phyloP scores from a whole-genome alignment of 2,797 vertebrate species.

The Orestias chungarensis region DNA sequence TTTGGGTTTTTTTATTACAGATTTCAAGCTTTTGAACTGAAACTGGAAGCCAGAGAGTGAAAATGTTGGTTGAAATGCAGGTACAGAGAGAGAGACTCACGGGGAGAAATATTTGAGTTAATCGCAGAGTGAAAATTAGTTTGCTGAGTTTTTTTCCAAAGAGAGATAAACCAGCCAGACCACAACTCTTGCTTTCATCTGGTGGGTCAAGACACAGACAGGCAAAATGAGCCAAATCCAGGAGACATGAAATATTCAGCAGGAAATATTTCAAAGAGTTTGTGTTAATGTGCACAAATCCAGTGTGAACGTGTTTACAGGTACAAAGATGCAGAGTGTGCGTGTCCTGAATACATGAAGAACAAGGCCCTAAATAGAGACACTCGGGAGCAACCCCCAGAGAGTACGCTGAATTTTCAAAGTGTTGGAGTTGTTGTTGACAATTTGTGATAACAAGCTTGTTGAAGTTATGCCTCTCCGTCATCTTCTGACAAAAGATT shows the following conservation, averaged over 20 bases:
- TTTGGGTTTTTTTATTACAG: constrained; percentile 5
- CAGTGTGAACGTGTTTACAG: constrained; percentile 17
- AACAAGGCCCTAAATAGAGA: constrained; percentile 6
- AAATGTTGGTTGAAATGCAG: constrained; percentile 18
- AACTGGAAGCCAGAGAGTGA: constrained; percentile 14
- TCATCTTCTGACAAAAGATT: constrained; percentile 48
- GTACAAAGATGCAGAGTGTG: constrained; percentile 23
- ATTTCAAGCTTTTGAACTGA: constrained; percentile 8
- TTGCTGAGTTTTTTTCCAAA: constrained; percentile 46
- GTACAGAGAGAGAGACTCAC: constrained; percentile 24
- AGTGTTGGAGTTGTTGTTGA: constrained; percentile 51
- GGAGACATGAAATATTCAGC: constrained; percentile 63
- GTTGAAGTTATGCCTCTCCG: constrained; percentile 44
- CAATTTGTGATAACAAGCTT: constrained; percentile 66
- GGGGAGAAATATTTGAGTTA: constrained; percentile 8
- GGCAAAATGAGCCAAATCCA: constrained; percentile 52
- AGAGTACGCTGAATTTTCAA: constrained; percentile 36
- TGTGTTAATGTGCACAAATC: constrained; percentile 22
- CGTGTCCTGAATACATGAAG: constrained; percentile 19
- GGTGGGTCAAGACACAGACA: constrained; percentile 55
- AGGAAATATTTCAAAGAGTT: constrained; percentile 32
- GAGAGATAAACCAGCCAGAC: constrained; percentile 36
- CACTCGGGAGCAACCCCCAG: constrained; percentile 10
- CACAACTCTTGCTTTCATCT: constrained; percentile 52
- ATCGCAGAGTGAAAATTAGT: constrained; percentile 38